Conservation (phyloP, 2,797 vertebrate species). For the Hylomyscus alleni region DNA sequence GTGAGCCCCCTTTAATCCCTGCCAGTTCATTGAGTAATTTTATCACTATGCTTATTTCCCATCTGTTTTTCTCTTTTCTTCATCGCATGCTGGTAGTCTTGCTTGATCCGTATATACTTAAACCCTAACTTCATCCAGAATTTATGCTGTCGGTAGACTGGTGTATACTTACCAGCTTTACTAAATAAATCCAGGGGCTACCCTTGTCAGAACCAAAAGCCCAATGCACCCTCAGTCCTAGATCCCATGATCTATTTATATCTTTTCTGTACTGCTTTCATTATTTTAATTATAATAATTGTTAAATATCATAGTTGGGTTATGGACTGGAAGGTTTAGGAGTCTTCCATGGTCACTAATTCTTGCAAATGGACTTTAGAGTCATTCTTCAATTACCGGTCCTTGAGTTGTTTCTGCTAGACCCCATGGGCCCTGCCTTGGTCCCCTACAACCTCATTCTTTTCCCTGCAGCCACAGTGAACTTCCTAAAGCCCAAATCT, state of each 20-base stretch:
- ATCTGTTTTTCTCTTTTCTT: conserved; percentile 28
- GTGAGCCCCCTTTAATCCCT: not conserved
- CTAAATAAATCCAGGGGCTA: not conserved
- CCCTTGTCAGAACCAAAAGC: conserved; percentile 4
- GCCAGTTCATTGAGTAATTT: not conserved
- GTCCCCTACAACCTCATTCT: not conserved
- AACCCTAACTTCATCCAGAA: not conserved
- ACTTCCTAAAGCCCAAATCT: not conserved
- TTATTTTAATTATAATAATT: not conserved
- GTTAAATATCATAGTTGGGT: not conserved
- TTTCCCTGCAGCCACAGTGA: not conserved
- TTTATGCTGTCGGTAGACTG: not conserved
- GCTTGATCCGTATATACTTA: conserved; percentile 12
- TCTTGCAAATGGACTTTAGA: conserved; percentile 22
- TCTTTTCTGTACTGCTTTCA: not conserved
- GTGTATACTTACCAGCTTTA: not conserved
- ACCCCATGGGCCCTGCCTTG: not conserved
- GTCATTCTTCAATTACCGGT: not conserved
- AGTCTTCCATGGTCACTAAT: not conserved
- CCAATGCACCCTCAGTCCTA: not conserved
- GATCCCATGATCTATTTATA: not conserved
- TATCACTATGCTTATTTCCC: not conserved
- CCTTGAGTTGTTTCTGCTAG: not conserved
- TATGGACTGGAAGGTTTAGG: not conserved
- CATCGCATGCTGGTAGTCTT: not conserved